phyloP scores from a whole-genome alignment of 2,888 invertebrate genomes.

The Orchesellides sinensis region DNA sequence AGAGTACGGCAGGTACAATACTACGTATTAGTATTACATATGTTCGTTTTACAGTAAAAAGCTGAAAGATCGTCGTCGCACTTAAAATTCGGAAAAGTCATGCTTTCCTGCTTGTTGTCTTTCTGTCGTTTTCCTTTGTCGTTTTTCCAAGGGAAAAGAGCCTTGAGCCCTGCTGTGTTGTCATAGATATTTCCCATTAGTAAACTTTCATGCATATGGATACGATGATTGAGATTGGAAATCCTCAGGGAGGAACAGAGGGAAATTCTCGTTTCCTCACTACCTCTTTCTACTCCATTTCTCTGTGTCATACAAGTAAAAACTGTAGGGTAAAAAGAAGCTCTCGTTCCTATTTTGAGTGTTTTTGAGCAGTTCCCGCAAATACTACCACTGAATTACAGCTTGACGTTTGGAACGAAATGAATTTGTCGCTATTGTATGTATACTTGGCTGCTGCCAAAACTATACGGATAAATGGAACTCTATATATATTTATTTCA shows the following conservation, averaged over 20 bases:
- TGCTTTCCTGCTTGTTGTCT: neutral
- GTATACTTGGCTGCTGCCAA: too few relatives aligned
- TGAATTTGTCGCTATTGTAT: too few relatives aligned
- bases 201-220: conserved; percentile 36
- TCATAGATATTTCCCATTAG: conserved; percentile 47
- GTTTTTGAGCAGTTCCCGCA: neutral
- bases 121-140: neutral
- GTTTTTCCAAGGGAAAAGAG: neutral
- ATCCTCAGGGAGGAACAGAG: conserved; percentile 29
- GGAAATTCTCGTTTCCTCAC: neutral
- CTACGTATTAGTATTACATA: too few relatives aligned
- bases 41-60: too few relatives aligned
- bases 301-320: too few relatives aligned
- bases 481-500: too few relatives aligned
- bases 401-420: too few relatives aligned
- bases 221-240: conserved; percentile 50
- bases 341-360: neutral
- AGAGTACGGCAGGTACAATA: too few relatives aligned
- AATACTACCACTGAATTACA: too few relatives aligned
- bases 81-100: neutral
- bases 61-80: too few relatives aligned
- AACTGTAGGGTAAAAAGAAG: too few relatives aligned
- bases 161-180: conserved; percentile 16
- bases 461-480: too few relatives aligned
- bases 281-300: neutral